Evolutionary conservation across 2,113 vertebrate genomes (phyloP).

Genomic region (Setophaga petechia): DNA sequence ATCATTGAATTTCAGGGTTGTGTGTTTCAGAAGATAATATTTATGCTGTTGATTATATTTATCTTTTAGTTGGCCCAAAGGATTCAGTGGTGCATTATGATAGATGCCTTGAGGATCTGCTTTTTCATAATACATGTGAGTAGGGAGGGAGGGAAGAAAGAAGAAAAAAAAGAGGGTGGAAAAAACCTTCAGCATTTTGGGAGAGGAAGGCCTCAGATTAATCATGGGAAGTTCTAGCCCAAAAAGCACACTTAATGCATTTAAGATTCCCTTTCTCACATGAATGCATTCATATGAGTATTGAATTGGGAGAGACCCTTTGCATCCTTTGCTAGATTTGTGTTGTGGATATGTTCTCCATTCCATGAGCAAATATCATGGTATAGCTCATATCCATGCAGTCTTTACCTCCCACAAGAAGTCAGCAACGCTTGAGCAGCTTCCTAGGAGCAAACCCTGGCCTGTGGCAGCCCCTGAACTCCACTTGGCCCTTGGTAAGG

Average conservation of each 20-base stretch:
- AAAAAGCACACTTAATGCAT: not conserved
- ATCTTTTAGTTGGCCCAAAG: not conserved
- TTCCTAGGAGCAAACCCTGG: not conserved
- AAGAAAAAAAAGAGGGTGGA: accelerated
- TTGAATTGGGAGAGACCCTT: not conserved
- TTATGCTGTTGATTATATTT: not conserved
- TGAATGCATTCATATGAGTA: not conserved
- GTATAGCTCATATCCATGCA: accelerated
- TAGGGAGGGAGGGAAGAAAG: not conserved
- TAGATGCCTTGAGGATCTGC: not conserved
- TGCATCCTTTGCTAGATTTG: not conserved
- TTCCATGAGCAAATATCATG: not conserved
- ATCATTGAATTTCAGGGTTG: not conserved
- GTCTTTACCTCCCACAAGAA: not conserved
- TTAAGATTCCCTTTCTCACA: not conserved
- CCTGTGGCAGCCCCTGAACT: not conserved
- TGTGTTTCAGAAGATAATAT: not conserved
- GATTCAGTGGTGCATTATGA: not conserved
- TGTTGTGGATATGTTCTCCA: not conserved
- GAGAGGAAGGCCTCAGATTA: not conserved
- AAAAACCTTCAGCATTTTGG: accelerated
- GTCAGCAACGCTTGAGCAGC: not conserved
- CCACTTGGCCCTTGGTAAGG: not conserved
- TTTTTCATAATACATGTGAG: not conserved
- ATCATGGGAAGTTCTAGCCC: not conserved